Conservation (phyloP, 1,140 invertebrate species). For the Aphelenchoides fujianensis region DNA sequence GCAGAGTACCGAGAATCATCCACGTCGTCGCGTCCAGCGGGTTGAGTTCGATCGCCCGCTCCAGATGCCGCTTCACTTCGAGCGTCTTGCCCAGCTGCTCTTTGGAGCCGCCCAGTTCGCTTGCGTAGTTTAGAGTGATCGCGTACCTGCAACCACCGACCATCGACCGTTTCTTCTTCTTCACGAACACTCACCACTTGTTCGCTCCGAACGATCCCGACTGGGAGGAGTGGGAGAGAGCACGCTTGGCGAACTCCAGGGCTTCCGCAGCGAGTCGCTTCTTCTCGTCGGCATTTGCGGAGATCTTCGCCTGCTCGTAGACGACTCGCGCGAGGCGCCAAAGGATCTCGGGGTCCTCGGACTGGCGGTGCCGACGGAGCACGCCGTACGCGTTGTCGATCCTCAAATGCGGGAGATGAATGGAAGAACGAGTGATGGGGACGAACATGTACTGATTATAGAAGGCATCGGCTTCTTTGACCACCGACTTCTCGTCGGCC, state of each 20-base stretch:
- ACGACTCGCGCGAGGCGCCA: constrained; percentile 57
- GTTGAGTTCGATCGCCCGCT: constrained; percentile 56
- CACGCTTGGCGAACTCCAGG: constrained; percentile 48
- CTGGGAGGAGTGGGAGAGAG: constrained; percentile 34
- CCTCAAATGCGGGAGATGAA: background rate
- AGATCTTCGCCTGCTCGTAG: constrained; percentile 54
- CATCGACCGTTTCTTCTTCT: constrained; percentile 12
- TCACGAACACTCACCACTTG: constrained; percentile 48
- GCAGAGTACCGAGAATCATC: constrained; percentile 60
- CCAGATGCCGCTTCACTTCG: constrained; percentile 53
- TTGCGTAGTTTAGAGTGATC: constrained; percentile 56
- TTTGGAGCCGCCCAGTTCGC: constrained; percentile 59
- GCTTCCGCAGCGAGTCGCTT: constrained; percentile 53
- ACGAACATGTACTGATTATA: constrained; percentile 58
- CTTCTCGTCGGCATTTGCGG: constrained; percentile 44
- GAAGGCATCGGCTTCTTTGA: constrained; percentile 52
- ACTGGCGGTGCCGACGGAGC: constrained; percentile 43
- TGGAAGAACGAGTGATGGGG: background rate
- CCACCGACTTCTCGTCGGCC: constrained; percentile 25
- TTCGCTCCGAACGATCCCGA: constrained; percentile 57
- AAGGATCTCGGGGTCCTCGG: constrained; percentile 48
- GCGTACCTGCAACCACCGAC: constrained; percentile 57
- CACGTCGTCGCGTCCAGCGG: constrained; percentile 57
- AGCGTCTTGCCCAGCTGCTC: constrained; percentile 43
- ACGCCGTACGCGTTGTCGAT: constrained; percentile 59